phyloP scores from a whole-genome alignment of 2,888 invertebrate genomes.

The Papilio gigon region DNA sequence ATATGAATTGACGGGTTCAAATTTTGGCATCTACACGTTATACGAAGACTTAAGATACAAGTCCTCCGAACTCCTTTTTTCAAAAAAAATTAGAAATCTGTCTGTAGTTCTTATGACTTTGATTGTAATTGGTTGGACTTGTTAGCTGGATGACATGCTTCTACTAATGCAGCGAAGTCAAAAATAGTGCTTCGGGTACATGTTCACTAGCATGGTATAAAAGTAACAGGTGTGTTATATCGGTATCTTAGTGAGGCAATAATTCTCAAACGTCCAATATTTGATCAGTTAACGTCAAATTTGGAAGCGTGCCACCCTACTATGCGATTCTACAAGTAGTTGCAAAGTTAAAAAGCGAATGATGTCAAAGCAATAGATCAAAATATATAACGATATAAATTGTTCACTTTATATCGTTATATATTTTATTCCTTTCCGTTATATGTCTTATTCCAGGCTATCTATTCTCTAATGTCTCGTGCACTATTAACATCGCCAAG shows the following conservation, averaged over 20 bases:
- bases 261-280: constrained; percentile 6
- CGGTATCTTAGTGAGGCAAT: not conserved
- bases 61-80: no score
- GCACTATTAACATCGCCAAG: no score
- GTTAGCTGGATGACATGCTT: not conserved
- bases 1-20: no score
- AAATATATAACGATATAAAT: no score
- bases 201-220: not conserved
- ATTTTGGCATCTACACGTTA: no score
- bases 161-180: not conserved
- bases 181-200: not conserved
- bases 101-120: not conserved
- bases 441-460: no score
- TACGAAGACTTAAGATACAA: no score
- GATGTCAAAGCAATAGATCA: not conserved
- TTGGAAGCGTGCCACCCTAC: constrained; percentile 12
- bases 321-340: not conserved
- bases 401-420: no score
- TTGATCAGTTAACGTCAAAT: constrained; percentile 8
- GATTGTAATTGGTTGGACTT: not conserved
- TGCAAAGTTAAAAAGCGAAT: not conserved
- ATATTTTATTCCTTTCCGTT: no score
- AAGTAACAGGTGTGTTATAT: constrained; percentile 6
- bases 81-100: no score
- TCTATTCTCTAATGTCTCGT: no score